Percentiles rank a stretch among this genome's conserved stretches.
Evolutionary conservation across 2,113 vertebrate species (phyloP).

Genomic region (Xenus cinereus): DNA sequence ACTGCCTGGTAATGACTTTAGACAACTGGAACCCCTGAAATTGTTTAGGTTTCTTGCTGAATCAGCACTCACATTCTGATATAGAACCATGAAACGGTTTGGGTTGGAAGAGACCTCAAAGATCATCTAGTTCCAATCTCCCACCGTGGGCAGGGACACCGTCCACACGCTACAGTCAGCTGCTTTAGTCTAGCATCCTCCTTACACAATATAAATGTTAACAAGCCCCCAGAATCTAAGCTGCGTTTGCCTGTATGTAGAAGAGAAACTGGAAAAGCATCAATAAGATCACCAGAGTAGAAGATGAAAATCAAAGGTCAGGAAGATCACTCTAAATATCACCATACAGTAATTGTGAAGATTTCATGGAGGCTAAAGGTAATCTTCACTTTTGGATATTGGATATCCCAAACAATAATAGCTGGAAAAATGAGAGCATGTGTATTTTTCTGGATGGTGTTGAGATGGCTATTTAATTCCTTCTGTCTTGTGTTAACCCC

Average conservation of each 20-base stretch:
- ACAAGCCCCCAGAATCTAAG: not conserved
- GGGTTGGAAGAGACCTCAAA: not conserved
- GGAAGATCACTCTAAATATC: not conserved
- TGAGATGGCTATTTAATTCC: not conserved
- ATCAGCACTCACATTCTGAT: not conserved
- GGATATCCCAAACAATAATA: not conserved
- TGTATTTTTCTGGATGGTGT: not conserved
- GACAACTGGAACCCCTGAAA: not conserved
- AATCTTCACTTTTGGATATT: not conserved
- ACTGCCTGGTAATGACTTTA: not conserved
- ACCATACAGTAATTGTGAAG: not conserved
- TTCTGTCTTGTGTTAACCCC: not conserved
- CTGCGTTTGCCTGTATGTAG: not conserved
- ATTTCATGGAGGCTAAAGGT: not conserved
- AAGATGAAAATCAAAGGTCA: not conserved
- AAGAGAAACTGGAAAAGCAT: not conserved
- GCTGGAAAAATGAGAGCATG: not conserved
- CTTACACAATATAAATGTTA: not conserved
- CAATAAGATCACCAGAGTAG: not conserved
- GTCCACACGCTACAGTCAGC: not conserved
- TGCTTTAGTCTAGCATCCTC: not conserved
- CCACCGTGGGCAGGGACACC: not conserved
- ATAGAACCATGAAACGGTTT: not conserved
- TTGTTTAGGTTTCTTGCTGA: not conserved
- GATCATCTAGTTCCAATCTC: not conserved